A percentile compares a stretch with the other conserved stretches of the same genome.
Evolutionary conservation across 2,797 vertebrate genomes (phyloP).

Genomic region (Malurus leucopterus): DNA sequence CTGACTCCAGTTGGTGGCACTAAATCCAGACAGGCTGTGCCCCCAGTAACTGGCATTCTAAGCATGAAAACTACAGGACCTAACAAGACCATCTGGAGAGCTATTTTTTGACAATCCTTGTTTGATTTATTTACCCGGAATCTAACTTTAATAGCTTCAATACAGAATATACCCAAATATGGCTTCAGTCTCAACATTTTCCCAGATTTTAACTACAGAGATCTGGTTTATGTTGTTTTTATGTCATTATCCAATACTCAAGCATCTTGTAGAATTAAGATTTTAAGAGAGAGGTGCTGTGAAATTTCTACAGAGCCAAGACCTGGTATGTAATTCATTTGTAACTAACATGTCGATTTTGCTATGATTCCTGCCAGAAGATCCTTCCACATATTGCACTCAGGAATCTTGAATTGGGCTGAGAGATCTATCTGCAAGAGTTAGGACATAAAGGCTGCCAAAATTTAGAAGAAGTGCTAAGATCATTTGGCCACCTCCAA

Average conservation of each 20-base stretch:
- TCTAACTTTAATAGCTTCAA: background rate
- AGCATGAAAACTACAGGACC: background rate
- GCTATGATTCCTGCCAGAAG: background rate
- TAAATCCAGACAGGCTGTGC: background rate
- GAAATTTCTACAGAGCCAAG: background rate
- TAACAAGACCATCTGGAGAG: background rate
- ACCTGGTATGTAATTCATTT: background rate
- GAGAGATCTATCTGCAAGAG: background rate
- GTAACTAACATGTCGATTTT: background rate
- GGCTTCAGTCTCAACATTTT: background rate
- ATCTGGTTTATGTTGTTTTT: background rate
- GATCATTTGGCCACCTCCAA: background rate
- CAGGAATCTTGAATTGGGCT: background rate
- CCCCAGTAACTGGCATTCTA: background rate
- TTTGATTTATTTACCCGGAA: background rate
- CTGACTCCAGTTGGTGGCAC: background rate
- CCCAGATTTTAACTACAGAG: background rate
- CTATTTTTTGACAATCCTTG: background rate
- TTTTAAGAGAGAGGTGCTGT: background rate
- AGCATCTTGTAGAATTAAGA: background rate
- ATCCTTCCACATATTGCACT: background rate
- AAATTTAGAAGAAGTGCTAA: slow-evolving; percentile 1
- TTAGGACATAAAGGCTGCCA: background rate
- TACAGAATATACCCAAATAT: background rate
- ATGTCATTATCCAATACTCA: background rate